Evolutionary conservation across 2,888 invertebrate species (phyloP).

Genomic region (Cerastis leucographa): DNA sequence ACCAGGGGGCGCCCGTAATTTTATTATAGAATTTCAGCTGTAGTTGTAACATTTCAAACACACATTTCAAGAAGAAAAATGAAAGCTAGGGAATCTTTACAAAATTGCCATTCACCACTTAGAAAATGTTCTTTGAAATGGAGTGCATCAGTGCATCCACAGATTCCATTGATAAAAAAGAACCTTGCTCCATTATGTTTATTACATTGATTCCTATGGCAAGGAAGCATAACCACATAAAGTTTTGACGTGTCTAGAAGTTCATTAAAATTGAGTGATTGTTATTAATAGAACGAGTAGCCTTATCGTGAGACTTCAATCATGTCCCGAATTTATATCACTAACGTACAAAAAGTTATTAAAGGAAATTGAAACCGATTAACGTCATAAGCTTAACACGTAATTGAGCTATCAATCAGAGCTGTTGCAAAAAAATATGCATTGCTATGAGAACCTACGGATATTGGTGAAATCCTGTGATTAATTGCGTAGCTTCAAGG

Average conservation of each 20-base stretch:
- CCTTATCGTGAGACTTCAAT: constrained; percentile 50
- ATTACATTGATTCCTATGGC: neutral
- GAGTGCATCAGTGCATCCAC: neutral
- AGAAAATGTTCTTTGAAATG: neutral
- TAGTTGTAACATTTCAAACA: neutral
- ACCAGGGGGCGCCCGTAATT: too few relatives aligned
- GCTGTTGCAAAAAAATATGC: constrained; percentile 22
- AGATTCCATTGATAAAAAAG: neutral
- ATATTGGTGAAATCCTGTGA: constrained; percentile 33
- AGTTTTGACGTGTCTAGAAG: constrained; percentile 5
- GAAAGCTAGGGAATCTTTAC: neutral
- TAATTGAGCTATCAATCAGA: constrained; percentile 49
- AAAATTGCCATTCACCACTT: neutral
- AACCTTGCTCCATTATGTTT: neutral
- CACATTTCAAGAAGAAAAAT: neutral
- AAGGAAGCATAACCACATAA: constrained; percentile 2
- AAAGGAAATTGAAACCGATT: constrained; percentile 59
- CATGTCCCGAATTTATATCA: constrained; percentile 41
- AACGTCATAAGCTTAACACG: constrained; percentile 16
- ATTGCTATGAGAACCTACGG: neutral
- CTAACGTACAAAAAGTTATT: constrained; percentile 30
- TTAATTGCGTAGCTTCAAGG: constrained; percentile 21
- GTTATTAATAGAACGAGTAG: constrained; percentile 17
- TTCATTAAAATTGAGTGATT: constrained; percentile 11
- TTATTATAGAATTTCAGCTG: neutral